Evolutionary conservation across 2,888 invertebrate genomes (phyloP).

Genomic region (Pristionchus entomophagus): DNA sequence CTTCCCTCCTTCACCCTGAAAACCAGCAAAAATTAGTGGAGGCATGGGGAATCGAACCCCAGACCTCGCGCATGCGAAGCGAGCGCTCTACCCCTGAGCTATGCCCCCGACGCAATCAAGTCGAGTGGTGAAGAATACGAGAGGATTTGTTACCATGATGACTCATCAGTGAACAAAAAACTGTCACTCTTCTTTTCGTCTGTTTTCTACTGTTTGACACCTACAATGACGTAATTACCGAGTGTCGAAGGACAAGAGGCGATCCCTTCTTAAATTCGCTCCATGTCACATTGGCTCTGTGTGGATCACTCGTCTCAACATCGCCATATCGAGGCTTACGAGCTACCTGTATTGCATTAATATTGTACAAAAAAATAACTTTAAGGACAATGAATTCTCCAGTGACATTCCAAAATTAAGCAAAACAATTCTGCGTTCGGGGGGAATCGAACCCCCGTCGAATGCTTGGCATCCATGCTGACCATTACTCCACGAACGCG

Average conservation of each 20-base stretch:
- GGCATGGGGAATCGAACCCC: conserved; percentile 55
- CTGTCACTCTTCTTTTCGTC: not conserved
- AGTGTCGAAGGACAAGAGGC: conserved; percentile 57
- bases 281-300: conserved; percentile 53
- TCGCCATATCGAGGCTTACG: conserved; percentile 57
- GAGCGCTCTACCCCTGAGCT: conserved; percentile 75
- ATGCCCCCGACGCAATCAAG: conserved; percentile 62
- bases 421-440: conserved; percentile 53
- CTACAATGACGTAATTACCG: conserved; percentile 33
- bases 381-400: not conserved
- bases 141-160: not conserved
- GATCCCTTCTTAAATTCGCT: conserved; percentile 61
- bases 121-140: no score
- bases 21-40: not conserved
- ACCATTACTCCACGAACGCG: conserved; percentile 60
- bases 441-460: conserved; percentile 60
- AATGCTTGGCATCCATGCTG: conserved; percentile 62
- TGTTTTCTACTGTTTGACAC: not conserved
- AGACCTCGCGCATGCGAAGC: conserved; percentile 75
- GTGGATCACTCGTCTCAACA: conserved; percentile 59
- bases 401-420: not conserved
- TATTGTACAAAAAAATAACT: not conserved
- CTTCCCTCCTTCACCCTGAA: conserved; percentile 56
- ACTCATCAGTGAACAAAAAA: not conserved
- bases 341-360: conserved; percentile 31